Base-by-base conservation (phyloP, 2,797 vertebrate species). In the Bovichtus diacanthus region DNA sequence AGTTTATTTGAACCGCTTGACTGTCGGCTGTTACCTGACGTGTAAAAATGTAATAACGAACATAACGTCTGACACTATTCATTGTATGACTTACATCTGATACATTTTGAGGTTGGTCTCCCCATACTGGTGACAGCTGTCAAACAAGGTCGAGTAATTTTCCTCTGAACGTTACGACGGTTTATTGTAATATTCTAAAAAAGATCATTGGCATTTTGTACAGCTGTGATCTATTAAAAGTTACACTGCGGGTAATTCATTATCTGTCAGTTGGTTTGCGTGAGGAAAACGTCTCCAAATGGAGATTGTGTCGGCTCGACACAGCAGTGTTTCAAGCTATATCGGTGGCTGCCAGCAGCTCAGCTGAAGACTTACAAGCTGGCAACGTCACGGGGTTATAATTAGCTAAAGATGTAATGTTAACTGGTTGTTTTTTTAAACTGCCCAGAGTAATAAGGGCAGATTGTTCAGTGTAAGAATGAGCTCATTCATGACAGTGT, bases 321-420 rank as follows among this genome's bases (percentile, higher is more conserved):
- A 74, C 87, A 79, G 81, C 81, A 60, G 65, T 70, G 82, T 80
- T 85, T 79, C 64, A 68, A 65, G 83, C 82, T 71, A 70, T 67
- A 67, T 49, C 68, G 64, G 73, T 74, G 60, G 70, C 83, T 89
- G 88, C 87, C 88, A 90, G 83, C 87, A 79, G 88, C 90, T 93
- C 93, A 92, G 89, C 90, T 91, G 89, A 90, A 81, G 84, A 76
- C 78, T 87, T 82, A 83, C 82, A 88, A 88, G 81, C 88, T 87
- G 87, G 76, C 90, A 90, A 93, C 94, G 94, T 95, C 94, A 95
- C 90, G 85, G 90, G 91, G 90, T 94, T 95, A 94, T 94, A 94
- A 95, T 95, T 94, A 95, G 91, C 85, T 82, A 85, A 84, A 91
- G 83, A 88, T 89, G 88, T 87, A 89, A 88, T 34, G 84, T 87